Evolutionary conservation across 2,888 invertebrate genomes (phyloP), one percentile per base, ranked within the genome.

Genomic region (Molanna angustata): DNA sequence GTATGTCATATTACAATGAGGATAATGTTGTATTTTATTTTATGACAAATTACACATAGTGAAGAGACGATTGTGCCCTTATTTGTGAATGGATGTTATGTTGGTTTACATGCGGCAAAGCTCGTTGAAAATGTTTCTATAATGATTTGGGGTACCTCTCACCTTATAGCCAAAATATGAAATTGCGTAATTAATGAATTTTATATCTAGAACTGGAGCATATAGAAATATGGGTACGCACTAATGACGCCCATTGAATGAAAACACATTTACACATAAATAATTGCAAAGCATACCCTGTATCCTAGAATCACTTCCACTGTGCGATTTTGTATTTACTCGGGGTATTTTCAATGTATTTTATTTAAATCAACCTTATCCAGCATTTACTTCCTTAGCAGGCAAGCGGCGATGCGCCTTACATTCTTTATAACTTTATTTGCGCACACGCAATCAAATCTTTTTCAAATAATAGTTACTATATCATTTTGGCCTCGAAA

Each of bases 251-350:
- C 56, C 49, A 32, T 69, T 72, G 69, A 57, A 68, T 71, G 72
- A 73, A 71, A 72, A 71, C 76, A 76, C 72, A 72, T 77, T 80
- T 81, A 83, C 80, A 81, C 82, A 80, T 82, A 86, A 86, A 86
- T 86, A 88, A 88, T 87, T 87, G 88, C 87, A 88, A 89, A 88
- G 87, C 88, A 86, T 90, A 90, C 90, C 90, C 90, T 90, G 90
- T 90, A 88, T 88, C 89, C 89, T 88, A 88, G 81, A 84, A 84
- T 85, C 85, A 85, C 85, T 81, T 77, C 80, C 80, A 78, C 79
- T 78, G 80, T 80, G 80, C 79, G 73, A 75, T 76, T 69, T 71
- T 72, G 70, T 73, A 52, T 60, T 49, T 49, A 49, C 51, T 46
- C 53, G 53, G 60, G 60, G 60, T 59, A 59, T 59, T 57, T 37